phyloP scores from a whole-genome alignment of 2,113 vertebrate species.

The Lipotes vexillifer region DNA sequence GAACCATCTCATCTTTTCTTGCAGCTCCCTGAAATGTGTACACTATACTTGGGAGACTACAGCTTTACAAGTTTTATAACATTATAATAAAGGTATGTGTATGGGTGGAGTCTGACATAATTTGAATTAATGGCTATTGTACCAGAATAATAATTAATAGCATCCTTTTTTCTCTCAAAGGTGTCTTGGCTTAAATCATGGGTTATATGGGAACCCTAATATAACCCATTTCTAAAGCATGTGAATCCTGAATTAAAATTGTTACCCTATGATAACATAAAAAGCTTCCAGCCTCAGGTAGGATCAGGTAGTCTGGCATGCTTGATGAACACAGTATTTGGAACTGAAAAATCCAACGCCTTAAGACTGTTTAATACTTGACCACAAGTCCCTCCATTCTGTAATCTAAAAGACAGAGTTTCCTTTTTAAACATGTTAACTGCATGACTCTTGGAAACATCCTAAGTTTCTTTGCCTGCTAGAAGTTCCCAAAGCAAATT shows the following conservation, averaged over 20 bases:
- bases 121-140: not conserved
- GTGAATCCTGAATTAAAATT: not conserved
- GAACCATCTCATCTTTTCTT: conserved; percentile 61
- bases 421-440: not conserved
- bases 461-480: not conserved
- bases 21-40: not conserved
- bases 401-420: not conserved
- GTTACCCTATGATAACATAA: not conserved
- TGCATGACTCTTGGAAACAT: not conserved
- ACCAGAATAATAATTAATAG: not conserved
- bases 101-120: not conserved
- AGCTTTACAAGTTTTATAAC: not conserved
- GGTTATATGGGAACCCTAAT: not conserved
- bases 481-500: not conserved
- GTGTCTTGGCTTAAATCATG: not conserved
- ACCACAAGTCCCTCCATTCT: not conserved
- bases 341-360: not conserved
- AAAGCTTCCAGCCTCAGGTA: not conserved
- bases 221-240: not conserved
- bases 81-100: not conserved
- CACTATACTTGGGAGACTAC: not conserved
- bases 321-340: not conserved
- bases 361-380: not conserved
- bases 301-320: not conserved
- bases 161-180: not conserved